A percentile compares a stretch with the other conserved stretches of the same genome.
Conservation (phyloP, 2,888 invertebrate genomes). For the Watsonalla cultraria region DNA sequence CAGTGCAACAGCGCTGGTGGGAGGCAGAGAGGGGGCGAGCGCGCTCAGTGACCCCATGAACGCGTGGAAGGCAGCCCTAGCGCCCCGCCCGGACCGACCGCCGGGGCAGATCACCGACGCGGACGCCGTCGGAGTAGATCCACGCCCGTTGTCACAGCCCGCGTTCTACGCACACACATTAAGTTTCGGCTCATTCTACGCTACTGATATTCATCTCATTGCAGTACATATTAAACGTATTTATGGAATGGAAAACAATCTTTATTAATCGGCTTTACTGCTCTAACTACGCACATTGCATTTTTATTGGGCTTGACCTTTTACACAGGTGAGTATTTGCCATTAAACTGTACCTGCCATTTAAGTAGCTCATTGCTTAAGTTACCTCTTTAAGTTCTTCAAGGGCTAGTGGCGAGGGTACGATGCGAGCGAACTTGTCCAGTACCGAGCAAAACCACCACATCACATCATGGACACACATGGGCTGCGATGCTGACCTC, state of each 20-base stretch:
- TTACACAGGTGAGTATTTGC: no score
- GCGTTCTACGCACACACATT: slow-evolving; percentile 23
- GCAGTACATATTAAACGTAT: not conserved
- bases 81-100: slow-evolving; percentile 49
- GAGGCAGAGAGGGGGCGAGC: slow-evolving; percentile 91
- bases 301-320: no score
- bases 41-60: slow-evolving; percentile 95
- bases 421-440: slow-evolving; percentile 69
- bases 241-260: no score
- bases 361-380: not conserved
- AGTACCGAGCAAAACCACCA: slow-evolving; percentile 98
- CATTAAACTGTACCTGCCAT: no score
- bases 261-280: no score
- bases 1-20: slow-evolving; percentile 92
- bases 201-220: not conserved
- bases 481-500: slow-evolving; percentile 93
- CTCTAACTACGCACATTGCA: no score
- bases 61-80: slow-evolving; percentile 87
- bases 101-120: slow-evolving; percentile 64
- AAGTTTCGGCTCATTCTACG: not conserved
- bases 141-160: slow-evolving; percentile 31
- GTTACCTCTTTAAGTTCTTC: slow-evolving; percentile 59
- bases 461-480: slow-evolving; percentile 94
- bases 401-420: slow-evolving; percentile 37
- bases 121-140: slow-evolving; percentile 40